Percentiles rank a stretch among this genome's conserved stretches.
These are phyloP conservation scores for Todiramphus chloris DNA, from an alignment of 2,113 vertebrate species.

Conservation along the genomic window DNA sequence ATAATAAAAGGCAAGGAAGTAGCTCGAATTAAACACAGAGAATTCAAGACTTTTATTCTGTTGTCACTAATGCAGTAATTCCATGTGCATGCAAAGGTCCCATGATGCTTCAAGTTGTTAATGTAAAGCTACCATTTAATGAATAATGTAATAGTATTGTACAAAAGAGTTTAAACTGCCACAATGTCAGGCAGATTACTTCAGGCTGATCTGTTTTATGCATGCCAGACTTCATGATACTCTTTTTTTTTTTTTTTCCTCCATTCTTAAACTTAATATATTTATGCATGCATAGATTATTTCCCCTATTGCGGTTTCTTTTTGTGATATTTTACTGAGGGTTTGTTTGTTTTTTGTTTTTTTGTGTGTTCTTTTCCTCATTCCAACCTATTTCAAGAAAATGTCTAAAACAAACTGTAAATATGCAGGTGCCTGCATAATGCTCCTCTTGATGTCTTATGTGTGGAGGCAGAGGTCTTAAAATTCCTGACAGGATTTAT, in stretches of 20 bases:
- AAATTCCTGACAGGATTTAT: slow-evolving; percentile 18
- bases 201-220: background rate
- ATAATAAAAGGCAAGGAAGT: background rate
- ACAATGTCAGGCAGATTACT: background rate
- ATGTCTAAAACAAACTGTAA: background rate
- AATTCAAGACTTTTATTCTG: background rate
- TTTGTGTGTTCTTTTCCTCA: background rate
- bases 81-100: background rate
- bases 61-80: background rate
- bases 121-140: slow-evolving; percentile 33
- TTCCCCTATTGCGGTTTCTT: background rate
- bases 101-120: background rate
- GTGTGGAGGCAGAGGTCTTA: background rate
- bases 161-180: background rate
- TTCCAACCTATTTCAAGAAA: background rate
- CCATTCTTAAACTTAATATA: background rate
- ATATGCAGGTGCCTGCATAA: background rate
- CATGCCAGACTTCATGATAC: background rate
- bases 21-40: background rate
- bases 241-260: rapidly evolving
- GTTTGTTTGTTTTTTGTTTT: background rate
- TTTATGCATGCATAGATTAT: background rate
- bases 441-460: background rate
- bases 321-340: background rate
- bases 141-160: slow-evolving; percentile 17